Base-by-base conservation (phyloP, 92 coral and sea anemone species). In the Epizoanthus rinbou region DNA sequence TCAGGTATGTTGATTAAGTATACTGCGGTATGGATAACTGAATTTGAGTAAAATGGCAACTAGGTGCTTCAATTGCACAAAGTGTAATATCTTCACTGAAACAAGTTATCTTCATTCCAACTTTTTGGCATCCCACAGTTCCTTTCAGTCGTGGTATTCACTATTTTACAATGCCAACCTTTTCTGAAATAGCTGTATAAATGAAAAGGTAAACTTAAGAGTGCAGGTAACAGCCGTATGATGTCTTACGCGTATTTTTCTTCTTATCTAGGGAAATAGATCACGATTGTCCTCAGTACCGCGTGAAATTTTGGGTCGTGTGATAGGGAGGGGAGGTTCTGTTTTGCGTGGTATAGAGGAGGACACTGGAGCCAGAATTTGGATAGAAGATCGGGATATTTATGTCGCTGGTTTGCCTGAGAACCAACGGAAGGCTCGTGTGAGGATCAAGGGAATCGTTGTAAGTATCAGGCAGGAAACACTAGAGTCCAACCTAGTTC, bases 351-450 rank as follows among this genome's bases (percentile, higher is more conserved):
- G 8, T 0, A 76, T 76, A 76, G 33, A 60, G 21, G 16, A 6
- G 2, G 81, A 76, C 4, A 76, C 81, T 33, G 16, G 43, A 5
- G 56, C 81, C 25, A 59, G 0, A 60, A 14, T 76, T 15, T 35
- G 1, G 22, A 6, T 76, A 37, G 4, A 19, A 33, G 62, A 22
- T 21, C 21, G 8, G 4, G 81, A 76, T 43, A 35, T 76, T 37
- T 15, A 35, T 9, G 43, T 76, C 23, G 14, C 39, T 58, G 81
- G 81, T 10, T 0, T 9, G 10, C 8, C 39, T n/a, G 69, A 76
- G 18, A 76, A 76, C 33, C 81, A 58, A 54, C 24, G n/a, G 18
- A 76, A 4, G 24, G 81, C 81, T 8, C 81, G 81, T n/a, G 64
- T 76, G 14, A 39, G 16, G 43, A 60, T 76, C 35, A 76, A 59